Evolutionary conservation across 2,113 vertebrate genomes (phyloP).

Genomic region (Podiceps cristatus): DNA sequence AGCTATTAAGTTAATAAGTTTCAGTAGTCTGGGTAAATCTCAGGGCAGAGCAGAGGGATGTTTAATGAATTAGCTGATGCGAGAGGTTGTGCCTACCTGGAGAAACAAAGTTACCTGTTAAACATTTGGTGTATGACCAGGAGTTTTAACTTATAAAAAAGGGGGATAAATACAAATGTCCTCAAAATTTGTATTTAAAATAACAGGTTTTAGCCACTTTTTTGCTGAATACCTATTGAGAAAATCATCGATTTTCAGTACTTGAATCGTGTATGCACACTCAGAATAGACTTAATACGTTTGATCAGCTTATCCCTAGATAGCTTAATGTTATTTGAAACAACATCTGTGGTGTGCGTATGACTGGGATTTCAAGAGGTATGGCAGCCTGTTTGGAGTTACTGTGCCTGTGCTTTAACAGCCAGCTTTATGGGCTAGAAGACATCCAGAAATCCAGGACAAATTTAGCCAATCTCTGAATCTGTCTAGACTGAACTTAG

Average conservation of each 20-base stretch:
- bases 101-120: neutral
- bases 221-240: neutral
- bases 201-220: neutral
- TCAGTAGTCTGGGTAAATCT: neutral
- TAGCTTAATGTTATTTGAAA: neutral
- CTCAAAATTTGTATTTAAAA: neutral
- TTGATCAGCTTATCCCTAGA: neutral
- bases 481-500: conserved; percentile 21
- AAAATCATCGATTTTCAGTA: neutral
- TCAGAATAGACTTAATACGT: neutral
- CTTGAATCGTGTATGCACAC: neutral
- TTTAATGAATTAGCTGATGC: neutral
- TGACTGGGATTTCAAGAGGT: neutral
- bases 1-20: neutral
- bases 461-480: neutral
- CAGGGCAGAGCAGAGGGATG: neutral
- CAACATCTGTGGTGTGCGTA: neutral
- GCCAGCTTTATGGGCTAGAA: neutral
- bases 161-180: neutral
- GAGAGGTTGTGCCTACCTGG: neutral
- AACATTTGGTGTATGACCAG: neutral
- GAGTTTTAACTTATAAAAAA: neutral
- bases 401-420: neutral
- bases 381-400: neutral
- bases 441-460: conserved; percentile 6